These are phyloP conservation scores for Henricia sp. DNA, from an alignment of 53 echinoderm and acorn worm species.

Conservation along the genomic window DNA sequence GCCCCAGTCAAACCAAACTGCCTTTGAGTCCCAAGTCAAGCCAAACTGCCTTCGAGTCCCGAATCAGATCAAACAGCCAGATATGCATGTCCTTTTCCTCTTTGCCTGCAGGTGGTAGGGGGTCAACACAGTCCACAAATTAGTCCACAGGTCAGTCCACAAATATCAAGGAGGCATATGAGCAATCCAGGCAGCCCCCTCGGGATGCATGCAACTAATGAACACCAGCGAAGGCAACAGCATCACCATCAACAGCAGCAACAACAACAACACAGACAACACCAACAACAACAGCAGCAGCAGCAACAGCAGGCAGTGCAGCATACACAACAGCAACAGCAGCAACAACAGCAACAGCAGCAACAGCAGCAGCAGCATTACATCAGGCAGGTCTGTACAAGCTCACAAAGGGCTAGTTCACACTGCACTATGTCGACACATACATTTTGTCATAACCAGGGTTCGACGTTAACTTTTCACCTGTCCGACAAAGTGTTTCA, in stretches of 20 bases:
- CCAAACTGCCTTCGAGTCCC: too few relatives aligned
- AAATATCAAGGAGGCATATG: constrained; percentile 72
- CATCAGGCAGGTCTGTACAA: constrained; percentile 69
- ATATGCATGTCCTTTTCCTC: too few relatives aligned
- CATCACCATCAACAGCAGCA: constrained; percentile 66
- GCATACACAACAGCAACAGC: constrained; percentile 59
- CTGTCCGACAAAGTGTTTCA: too few relatives aligned
- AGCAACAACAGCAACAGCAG: constrained; percentile 71
- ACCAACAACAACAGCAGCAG: constrained; percentile 17
- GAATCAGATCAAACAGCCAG: too few relatives aligned
- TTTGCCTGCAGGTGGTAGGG: constrained; percentile 50
- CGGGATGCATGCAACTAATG: constrained; percentile 50
- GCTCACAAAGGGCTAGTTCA: not conserved
- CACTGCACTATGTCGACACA: not conserved
- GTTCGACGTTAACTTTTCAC: too few relatives aligned
- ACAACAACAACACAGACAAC: constrained; percentile 51
- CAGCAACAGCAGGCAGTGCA: constrained; percentile 43
- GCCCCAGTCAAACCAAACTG: too few relatives aligned
- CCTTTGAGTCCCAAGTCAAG: too few relatives aligned
- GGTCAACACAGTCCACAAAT: constrained; percentile 84
- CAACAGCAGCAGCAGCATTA: constrained; percentile 79
- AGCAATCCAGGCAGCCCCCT: constrained; percentile 76
- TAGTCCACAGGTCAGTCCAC: constrained; percentile 89
- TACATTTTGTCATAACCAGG: too few relatives aligned
- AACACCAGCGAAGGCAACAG: constrained; percentile 67